Evolutionary conservation across 2,113 vertebrate species (phyloP), one percentile per base, ranked within the genome.

Genomic region (Anolis sagrei): DNA sequence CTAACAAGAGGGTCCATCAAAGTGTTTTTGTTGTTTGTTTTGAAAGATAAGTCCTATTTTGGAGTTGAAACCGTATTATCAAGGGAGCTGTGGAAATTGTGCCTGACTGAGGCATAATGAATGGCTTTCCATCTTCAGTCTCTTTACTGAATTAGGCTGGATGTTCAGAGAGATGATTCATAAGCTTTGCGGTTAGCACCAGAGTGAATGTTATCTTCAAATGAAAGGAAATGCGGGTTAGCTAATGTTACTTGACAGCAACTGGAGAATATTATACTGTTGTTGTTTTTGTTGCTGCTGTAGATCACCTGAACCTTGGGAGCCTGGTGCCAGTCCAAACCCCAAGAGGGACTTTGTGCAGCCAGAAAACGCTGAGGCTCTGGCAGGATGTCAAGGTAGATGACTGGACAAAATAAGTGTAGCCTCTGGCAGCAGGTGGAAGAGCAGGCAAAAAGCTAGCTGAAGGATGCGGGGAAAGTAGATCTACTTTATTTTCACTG

Each of bases 301-400:
- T 23, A 2, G 66, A 66, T 84, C 58, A 49, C 73, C 82, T 66
- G 39, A 76, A 66, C 54, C 58, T 10, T 21, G 39, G 36, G 34
- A 74, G 58, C 48, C 72, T 25, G 36, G 34, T 76, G 82, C 82
- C 82, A 76, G 21, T 13, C 27, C 54, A 76, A 76, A 48, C 21
- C 70, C 73, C 19, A 16, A 27, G 61, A 49, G 73, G 3, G 58
- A 23, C 73, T 84, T 76, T 76, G 54, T 75, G 73, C 73, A n/a
- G 58, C 73, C 39, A 8, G 61, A 83, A 39, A 76, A 76, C 39
- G n/a, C 11, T 32, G 61, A 84, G 29, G 39, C 25, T 62, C 39
- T 84, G 82, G 82, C 82, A 66, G 29, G 0, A 21, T 39, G 70
- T 76, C 82, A 66, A 34, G 27, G 13, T 84, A 29, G 61, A 84